Evolutionary conservation across 2,888 invertebrate genomes (phyloP).

Genomic region (Eurois occulta): DNA sequence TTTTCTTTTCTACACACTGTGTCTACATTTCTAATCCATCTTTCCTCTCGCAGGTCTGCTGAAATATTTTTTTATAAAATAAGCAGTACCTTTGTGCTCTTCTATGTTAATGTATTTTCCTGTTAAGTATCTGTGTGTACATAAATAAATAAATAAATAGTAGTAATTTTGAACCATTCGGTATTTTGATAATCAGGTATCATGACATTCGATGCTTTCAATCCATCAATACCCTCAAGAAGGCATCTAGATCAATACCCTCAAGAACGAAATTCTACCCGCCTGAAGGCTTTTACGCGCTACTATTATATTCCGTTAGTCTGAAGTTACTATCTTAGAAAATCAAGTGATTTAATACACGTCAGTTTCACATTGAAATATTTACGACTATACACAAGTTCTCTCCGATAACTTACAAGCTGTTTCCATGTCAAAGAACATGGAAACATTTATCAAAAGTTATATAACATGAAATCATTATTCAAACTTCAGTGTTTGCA

Average conservation of each 20-base stretch:
- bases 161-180: neutral
- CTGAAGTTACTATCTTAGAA: slow-evolving; percentile 7
- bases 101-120: no score
- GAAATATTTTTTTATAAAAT: no score
- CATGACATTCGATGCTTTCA: neutral
- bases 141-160: no score
- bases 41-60: no score
- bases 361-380: slow-evolving; percentile 37
- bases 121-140: no score
- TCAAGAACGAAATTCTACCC: neutral
- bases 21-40: no score
- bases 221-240: neutral
- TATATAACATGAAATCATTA: slow-evolving; percentile 62
- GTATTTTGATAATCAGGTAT: neutral
- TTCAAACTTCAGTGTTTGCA: slow-evolving; percentile 67
- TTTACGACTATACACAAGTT: slow-evolving; percentile 44
- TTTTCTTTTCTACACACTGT: no score
- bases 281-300: neutral
- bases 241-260: neutral
- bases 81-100: no score
- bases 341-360: slow-evolving; percentile 37
- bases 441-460: slow-evolving; percentile 59
- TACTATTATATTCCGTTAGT: neutral
- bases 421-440: slow-evolving; percentile 61
- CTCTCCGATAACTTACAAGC: slow-evolving; percentile 31